Evolutionary conservation across 2,797 vertebrate genomes (phyloP).

Genomic region (Synanceia verrucosa): DNA sequence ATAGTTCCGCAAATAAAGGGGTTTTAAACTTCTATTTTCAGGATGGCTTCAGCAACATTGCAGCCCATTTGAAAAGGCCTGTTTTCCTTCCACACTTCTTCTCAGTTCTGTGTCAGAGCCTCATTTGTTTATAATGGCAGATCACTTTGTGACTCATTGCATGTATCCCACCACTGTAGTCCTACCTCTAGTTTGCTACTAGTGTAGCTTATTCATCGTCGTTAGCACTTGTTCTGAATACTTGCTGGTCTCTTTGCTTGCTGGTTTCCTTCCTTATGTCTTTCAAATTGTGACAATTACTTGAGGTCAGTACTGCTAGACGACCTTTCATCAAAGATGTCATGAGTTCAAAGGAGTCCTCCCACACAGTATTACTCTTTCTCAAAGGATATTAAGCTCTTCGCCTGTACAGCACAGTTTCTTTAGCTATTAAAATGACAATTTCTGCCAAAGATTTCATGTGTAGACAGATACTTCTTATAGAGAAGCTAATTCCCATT

Average conservation of each 20-base stretch:
- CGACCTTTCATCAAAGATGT: slow-evolving; percentile 6
- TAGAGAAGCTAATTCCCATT: neutral
- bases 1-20: slow-evolving; percentile 85
- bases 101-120: slow-evolving; percentile 9
- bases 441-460: slow-evolving; percentile 10
- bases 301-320: neutral
- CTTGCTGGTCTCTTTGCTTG: slow-evolving; percentile 8
- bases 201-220: neutral
- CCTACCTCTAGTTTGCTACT: neutral
- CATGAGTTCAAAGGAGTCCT: neutral
- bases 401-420: neutral
- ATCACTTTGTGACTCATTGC: slow-evolving; percentile 19
- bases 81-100: slow-evolving; percentile 22
- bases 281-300: slow-evolving; percentile 9
- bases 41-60: slow-evolving; percentile 68
- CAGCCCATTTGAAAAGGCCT: slow-evolving; percentile 35
- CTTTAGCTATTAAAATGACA: neutral
- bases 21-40: slow-evolving; percentile 81
- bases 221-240: slow-evolving; percentile 3
- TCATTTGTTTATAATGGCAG: slow-evolving; percentile 41
- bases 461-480: slow-evolving; percentile 2
- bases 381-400: slow-evolving; percentile 24
- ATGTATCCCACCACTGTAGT: neutral
- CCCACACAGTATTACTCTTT: slow-evolving; percentile 11
- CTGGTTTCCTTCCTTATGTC: neutral